Evolutionary conservation across 2,797 vertebrate genomes (phyloP), one percentile per base, ranked within the genome.

Genomic region (Malurus splendens): DNA sequence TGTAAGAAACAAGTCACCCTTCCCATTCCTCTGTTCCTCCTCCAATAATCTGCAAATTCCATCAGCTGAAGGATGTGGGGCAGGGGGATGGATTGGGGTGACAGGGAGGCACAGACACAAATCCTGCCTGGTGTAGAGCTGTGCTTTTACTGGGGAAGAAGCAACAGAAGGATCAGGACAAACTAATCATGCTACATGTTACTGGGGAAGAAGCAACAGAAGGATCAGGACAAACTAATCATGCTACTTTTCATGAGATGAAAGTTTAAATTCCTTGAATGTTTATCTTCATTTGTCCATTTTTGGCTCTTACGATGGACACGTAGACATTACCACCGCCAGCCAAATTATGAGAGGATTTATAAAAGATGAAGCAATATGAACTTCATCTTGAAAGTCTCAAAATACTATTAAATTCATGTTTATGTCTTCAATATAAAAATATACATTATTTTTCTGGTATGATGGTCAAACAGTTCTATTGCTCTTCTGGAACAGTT

Each of bases 11-110:
- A 89, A 77, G 24, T 55, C 38, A 44, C 25, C 17, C 24, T 85
- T 83, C 33, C 47, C 41, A 36, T 60, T 82, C 61, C 78, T 87
- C 41, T 89, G 39, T 55, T 92, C 28, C 36, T 93, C 20, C 47
- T 90, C 57, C 85, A 93, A 44, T 38, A 77, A 90, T 75, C 85
- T 89, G 76, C 55, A 89, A 83, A 90, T 87, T 59, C 68, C 41
- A 74, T 83, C 86, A 92, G 56, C 18, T 86, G 66, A 67, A 67
- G 4, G 9, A 65, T 8, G 41, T 72, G 87, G 70, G 85, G 61
- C 41, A 36, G 48, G 24, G 61, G 70, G 73, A 74, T 86, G 93
- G 66, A 78, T 13, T 1, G 1, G 66, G 61, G 64, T 68, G 84
- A 47, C n/a, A 77, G 87, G 41, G 72, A 89, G 78, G 78, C 33